Evolutionary conservation across 2,797 vertebrate genomes (phyloP).

Genomic region (Yasuhikotakia modesta): DNA sequence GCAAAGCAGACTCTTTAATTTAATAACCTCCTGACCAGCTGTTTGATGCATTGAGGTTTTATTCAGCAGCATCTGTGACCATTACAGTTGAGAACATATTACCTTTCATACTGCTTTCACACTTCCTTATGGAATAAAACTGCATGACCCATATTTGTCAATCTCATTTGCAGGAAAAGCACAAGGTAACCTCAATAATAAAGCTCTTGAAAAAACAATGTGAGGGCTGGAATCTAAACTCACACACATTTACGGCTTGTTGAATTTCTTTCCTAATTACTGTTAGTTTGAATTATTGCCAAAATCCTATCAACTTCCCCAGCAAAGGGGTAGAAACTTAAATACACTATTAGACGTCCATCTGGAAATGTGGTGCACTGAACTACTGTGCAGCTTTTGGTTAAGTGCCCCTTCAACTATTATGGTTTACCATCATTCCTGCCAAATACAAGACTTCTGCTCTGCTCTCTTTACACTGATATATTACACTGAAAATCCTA

Average conservation of each 20-base stretch:
- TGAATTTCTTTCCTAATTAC: slow-evolving; percentile 59
- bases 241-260: slow-evolving; percentile 46
- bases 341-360: slow-evolving; percentile 61
- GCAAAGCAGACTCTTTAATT: slow-evolving; percentile 61
- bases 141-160: slow-evolving; percentile 61
- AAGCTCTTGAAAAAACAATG: slow-evolving; percentile 51
- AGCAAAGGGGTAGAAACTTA: slow-evolving; percentile 54
- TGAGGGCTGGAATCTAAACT: slow-evolving; percentile 44
- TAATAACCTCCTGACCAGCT: slow-evolving; percentile 60
- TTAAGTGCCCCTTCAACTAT: slow-evolving; percentile 59
- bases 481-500: slow-evolving; percentile 50
- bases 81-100: slow-evolving; percentile 58
- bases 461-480: slow-evolving; percentile 51
- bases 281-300: slow-evolving; percentile 56
- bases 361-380: slow-evolving; percentile 63
- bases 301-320: slow-evolving; percentile 57
- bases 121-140: slow-evolving; percentile 62
- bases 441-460: slow-evolving; percentile 60
- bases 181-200: slow-evolving; percentile 57
- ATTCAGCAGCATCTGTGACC: slow-evolving; percentile 55
- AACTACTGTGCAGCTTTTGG: slow-evolving; percentile 52
- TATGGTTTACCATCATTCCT: slow-evolving; percentile 55
- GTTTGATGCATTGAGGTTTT: slow-evolving; percentile 56
- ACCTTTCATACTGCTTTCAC: slow-evolving; percentile 55
- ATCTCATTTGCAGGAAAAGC: slow-evolving; percentile 60